Evolutionary conservation across 2,888 invertebrate species (phyloP), one percentile per base, ranked within the genome.

Genomic region (Clitarchus hookeri): DNA sequence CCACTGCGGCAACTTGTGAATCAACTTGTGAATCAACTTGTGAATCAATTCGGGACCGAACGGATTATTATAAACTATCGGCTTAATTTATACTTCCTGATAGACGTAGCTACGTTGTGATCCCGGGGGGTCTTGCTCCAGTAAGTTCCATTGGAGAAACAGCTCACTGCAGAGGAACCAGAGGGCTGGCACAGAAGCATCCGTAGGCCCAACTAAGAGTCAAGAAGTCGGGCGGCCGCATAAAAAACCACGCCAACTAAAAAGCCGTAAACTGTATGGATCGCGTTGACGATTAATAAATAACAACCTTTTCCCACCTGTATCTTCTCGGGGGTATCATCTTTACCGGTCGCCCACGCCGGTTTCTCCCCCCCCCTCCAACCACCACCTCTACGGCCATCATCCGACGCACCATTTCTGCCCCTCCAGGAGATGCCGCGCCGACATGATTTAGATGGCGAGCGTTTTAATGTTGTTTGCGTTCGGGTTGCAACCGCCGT

Each of bases 281-380:
- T 27, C 82, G 27, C 23, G 82, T 27, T 23, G 19, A 44, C 44
- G 82, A 82, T 82, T 82, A 82, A 82, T 82, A 82, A 82, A 82
- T 82, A 82, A 82, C 3, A 27, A 19, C 27, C 25, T 23, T 23
- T 23, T 23, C n/a, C 27, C 27, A 16, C 65, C n/a, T 8, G n/a
- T 6, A 23, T 23, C 65, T 23, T 23, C 65, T 65, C 65, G n/a
- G 16, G n/a, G 65, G 65, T 65, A 65, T 65, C 65, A n/a, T 65
- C 16, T n/a, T 65, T 65, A 65, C 65, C 11, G 65, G 65, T 65
- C 65, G 65, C 65, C 65, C 65, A 65, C 65, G 65, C 65, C n/a
- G 65, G 8, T 19, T 2, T 2, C 8, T 8, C 65, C 8, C 65
- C 65, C n/a, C n/a, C 23, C n/a, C n/a, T 65, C 65, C 36, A 36